Evolutionary conservation across 2,113 vertebrate species (phyloP), one percentile per base, ranked within the genome.

Genomic region (Mormyrus iriodes): DNA sequence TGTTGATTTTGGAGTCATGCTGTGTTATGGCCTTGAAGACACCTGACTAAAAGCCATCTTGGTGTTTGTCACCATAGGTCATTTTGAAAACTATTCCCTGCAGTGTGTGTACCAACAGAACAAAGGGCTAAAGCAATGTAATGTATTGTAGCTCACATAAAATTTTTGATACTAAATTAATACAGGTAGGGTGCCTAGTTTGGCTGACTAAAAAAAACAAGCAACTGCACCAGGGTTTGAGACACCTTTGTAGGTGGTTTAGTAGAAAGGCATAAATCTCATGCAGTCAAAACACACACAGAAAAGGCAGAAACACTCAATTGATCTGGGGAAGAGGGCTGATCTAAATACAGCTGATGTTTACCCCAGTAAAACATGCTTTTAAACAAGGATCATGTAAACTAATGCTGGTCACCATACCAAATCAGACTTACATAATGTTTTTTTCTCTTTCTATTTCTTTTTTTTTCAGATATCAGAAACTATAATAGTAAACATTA

Each of bases 321-420:
- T 92, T 92, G 92, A 92, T 94, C 90, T 91, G 90, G 90, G 90
- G 88, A 90, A 90, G 91, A 89, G 69, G 88, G 15, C 48, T 91
- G 93, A 92, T 86, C 92, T 92, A 94, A 95, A 94, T 94, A 94
- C 95, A 96, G 95, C 95, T 95, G 95, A 94, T 94, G 94, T 88
- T 94, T 93, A 88, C 95, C 94, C 94, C 92, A 91, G 91, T 95
- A 94, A 95, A 94, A 73, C 89, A 89, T 83, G 76, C 88, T 92
- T 91, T 91, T 92, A 89, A 89, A 90, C 90, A 88, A 93, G 91
- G 90, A 91, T 93, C 92, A 91, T 91, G 91, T 95, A 94, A 94
- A 94, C 93, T 91, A 90, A 91, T 88, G 91, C 55, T 61, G 42
- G 91, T 52, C 88, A 92, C 89, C 89, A 88, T 88, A 79, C 13